Conservation (phyloP, 2,113 vertebrate species). For the Scopus umbretta region DNA sequence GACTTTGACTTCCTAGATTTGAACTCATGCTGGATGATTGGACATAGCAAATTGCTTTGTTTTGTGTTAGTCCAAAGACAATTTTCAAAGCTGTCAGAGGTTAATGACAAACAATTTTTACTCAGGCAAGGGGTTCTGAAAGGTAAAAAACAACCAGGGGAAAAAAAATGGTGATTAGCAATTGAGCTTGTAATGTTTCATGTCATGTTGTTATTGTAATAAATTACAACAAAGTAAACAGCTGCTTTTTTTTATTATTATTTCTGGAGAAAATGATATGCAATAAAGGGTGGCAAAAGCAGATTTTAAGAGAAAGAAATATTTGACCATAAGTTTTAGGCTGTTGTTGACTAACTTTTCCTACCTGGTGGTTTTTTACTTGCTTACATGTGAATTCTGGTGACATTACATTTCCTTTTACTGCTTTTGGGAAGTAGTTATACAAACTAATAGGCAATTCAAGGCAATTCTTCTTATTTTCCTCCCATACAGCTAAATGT, state of each 20-base stretch:
- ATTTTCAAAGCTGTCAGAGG: not conserved
- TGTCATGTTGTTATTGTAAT: not conserved
- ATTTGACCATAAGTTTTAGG: not conserved
- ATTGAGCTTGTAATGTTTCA: not conserved
- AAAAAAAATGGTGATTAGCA: not conserved
- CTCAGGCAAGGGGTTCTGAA: not conserved
- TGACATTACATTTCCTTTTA: not conserved
- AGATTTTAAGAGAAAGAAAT: not conserved
- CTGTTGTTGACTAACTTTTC: not conserved
- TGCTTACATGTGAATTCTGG: not conserved
- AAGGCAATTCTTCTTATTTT: not conserved
- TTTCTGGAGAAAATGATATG: not conserved
- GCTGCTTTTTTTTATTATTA: not conserved
- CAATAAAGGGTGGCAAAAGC: not conserved
- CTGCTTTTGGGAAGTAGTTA: not conserved
- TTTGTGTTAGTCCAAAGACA: not conserved
- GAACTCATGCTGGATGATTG: not conserved
- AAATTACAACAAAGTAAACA: not conserved
- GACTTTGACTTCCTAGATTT: not conserved
- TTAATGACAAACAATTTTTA: not conserved
- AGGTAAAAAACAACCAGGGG: not conserved
- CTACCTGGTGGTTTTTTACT: not conserved
- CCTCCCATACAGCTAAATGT: not conserved
- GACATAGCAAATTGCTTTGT: not conserved
- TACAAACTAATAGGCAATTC: not conserved